Conservation (phyloP, 1,140 invertebrate species). For the Pararge aegeria region DNA sequence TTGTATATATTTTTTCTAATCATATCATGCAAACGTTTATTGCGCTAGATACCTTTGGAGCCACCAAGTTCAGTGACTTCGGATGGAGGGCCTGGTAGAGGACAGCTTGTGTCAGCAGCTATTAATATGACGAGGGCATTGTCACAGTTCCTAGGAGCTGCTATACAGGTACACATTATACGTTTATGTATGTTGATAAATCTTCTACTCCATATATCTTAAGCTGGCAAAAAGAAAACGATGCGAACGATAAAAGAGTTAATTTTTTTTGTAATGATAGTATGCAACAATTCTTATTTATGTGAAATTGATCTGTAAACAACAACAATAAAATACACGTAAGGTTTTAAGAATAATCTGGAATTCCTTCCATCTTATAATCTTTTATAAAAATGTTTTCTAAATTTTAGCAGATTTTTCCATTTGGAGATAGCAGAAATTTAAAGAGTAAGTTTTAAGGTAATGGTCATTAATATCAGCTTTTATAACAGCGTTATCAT, state of each 20-base stretch:
- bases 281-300: too few relatives aligned
- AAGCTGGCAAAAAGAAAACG: background rate
- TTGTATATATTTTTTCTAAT: slow-evolving; percentile 19
- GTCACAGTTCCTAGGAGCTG: slow-evolving; percentile 86
- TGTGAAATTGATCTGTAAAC: too few relatives aligned
- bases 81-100: slow-evolving; percentile 75
- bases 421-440: background rate
- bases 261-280: too few relatives aligned
- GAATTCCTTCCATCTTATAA: too few relatives aligned
- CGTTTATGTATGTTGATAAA: too few relatives aligned
- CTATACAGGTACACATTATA: slow-evolving; percentile 85
- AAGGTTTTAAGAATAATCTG: too few relatives aligned
- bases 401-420: background rate
- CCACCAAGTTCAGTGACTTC: slow-evolving; percentile 66
- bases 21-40: background rate
- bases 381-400: too few relatives aligned
- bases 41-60: slow-evolving; percentile 69
- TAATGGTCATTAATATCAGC: slow-evolving; percentile 3
- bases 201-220: too few relatives aligned
- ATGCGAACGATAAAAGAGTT: too few relatives aligned
- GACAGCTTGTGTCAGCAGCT: slow-evolving; percentile 84
- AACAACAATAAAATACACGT: too few relatives aligned
- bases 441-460: background rate
- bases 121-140: slow-evolving; percentile 87
- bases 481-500: slow-evolving; percentile 2